A percentile compares a stretch with the other conserved stretches of the same genome.
Conservation (phyloP, 64 coral and sea anemone genomes). For the Montipora foliosa region DNA sequence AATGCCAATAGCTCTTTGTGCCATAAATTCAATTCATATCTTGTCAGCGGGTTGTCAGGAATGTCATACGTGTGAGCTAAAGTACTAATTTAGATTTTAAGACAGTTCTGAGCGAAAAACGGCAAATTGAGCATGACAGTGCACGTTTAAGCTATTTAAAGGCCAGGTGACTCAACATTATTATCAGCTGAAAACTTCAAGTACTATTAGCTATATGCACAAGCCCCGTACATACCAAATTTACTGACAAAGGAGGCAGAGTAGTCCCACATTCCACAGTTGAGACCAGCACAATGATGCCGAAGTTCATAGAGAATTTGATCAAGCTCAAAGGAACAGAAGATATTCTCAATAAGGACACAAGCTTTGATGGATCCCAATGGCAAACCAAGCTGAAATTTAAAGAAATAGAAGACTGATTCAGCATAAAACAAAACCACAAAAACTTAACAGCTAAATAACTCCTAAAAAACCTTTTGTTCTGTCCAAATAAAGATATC, state of each 20-base stretch:
- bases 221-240: slow-evolving; percentile 63
- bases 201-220: no score
- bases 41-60: no score
- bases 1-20: no score
- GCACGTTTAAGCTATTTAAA: no score
- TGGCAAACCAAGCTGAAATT: slow-evolving; percentile 71
- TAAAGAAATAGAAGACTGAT: background rate
- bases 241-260: slow-evolving; percentile 85
- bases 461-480: slow-evolving; percentile 24
- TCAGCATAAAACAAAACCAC: background rate
- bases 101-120: no score
- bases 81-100: no score
- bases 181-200: no score
- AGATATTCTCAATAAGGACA: slow-evolving; percentile 83
- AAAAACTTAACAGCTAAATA: background rate
- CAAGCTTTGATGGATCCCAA: slow-evolving; percentile 77
- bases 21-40: no score
- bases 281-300: slow-evolving; percentile 83
- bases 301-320: slow-evolving; percentile 80
- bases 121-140: no score
- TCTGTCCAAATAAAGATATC: slow-evolving; percentile 82
- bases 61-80: no score
- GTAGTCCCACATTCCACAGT: slow-evolving; percentile 96
- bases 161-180: no score
- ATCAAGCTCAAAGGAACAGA: slow-evolving; percentile 84